Percentiles rank a stretch among this genome's conserved stretches.
phyloP scores from a whole-genome alignment of 2,113 vertebrate genomes.

The Cichladusa arquata region DNA sequence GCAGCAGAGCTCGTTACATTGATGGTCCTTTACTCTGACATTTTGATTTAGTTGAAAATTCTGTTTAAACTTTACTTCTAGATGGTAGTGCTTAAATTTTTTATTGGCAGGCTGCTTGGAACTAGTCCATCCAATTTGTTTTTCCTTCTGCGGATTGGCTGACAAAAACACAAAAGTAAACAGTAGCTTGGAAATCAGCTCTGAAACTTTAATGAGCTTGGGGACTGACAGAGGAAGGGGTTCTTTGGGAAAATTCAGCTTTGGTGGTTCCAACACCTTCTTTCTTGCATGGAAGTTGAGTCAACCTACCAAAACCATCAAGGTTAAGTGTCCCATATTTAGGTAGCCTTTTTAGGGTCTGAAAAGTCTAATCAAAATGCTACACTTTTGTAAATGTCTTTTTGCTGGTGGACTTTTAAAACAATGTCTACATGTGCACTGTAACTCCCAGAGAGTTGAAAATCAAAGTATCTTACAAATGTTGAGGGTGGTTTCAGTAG shows the following conservation, averaged over 20 bases:
- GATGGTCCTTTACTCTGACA: slow-evolving; percentile 38
- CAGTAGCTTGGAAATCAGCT: background rate
- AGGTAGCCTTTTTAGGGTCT: background rate
- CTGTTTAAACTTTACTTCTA: slow-evolving; percentile 50
- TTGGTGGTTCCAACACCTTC: background rate
- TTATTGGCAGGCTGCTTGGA: slow-evolving; percentile 51
- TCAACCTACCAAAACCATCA: background rate
- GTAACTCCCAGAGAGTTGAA: background rate
- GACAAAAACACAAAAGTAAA: slow-evolving; percentile 38
- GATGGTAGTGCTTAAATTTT: slow-evolving; percentile 40
- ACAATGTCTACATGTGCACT: background rate
- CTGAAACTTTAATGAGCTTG: background rate
- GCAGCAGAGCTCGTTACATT: background rate
- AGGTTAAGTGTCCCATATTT: background rate
- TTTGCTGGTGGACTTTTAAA: background rate
- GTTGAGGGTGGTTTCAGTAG: background rate
- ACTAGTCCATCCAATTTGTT: slow-evolving; percentile 3
- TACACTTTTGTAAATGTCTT: background rate
- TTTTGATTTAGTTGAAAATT: slow-evolving; percentile 63
- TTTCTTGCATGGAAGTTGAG: background rate
- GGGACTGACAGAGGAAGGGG: background rate
- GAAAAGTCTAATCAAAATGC: background rate
- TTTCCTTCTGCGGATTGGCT: slow-evolving; percentile 36
- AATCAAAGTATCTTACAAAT: background rate
- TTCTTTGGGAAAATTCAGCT: background rate